Evolutionary conservation across 2,797 vertebrate genomes (phyloP).

Genomic region (Channa striata): DNA sequence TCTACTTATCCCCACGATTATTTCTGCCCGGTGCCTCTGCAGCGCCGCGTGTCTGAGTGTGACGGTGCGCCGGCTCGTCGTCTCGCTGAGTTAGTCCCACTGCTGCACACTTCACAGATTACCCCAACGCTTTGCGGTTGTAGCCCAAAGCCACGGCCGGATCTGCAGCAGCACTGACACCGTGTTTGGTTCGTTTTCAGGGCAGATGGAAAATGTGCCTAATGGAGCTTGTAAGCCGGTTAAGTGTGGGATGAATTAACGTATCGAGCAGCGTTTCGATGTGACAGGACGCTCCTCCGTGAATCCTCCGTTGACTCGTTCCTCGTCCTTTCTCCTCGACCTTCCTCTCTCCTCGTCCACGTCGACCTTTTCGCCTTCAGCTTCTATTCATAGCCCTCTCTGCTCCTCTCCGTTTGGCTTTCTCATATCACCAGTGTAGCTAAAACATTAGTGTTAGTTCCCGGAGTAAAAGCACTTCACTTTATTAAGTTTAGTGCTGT

Average conservation of each 20-base stretch:
- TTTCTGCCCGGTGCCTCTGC: no score
- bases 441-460: no score
- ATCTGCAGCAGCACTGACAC: constrained; percentile 11
- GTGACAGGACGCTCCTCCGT: constrained; percentile 22
- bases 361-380: constrained; percentile 36
- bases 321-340: not conserved
- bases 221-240: constrained; percentile 50
- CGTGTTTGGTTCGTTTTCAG: constrained; percentile 44
- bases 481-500: no score
- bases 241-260: constrained; percentile 40
- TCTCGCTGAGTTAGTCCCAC: no score
- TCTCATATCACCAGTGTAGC: no score
- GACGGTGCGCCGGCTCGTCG: no score
- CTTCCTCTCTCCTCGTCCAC: constrained; percentile 2
- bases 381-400: constrained; percentile 26
- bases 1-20: no score
- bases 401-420: not conserved
- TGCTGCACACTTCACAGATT: no score
- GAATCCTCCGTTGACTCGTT: constrained; percentile 33
- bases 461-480: no score
- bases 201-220: constrained; percentile 41
- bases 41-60: no score
- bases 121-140: not conserved
- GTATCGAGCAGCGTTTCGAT: constrained; percentile 28
- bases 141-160: not conserved